phyloP scores from a whole-genome alignment of 2,888 invertebrate genomes.

The Polydesmus complanatus region DNA sequence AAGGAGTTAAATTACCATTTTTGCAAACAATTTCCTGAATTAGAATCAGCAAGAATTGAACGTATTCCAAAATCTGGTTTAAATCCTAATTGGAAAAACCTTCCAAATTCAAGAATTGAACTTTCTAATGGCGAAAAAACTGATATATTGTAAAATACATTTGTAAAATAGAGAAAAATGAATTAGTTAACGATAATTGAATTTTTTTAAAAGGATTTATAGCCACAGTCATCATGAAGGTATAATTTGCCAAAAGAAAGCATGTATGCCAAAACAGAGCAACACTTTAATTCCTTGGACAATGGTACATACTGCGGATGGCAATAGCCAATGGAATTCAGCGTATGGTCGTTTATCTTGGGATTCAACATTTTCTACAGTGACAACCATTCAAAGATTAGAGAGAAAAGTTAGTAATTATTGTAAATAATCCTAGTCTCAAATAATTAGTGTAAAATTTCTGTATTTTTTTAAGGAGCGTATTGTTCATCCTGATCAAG shows the following conservation, averaged over 20 bases:
- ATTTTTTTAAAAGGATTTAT: conserved; percentile 31
- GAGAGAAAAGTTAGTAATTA: too few relatives aligned
- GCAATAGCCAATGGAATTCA: conserved; percentile 76
- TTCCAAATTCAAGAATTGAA: conserved; percentile 58
- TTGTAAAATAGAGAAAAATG: too few relatives aligned
- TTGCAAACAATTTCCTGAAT: conserved; percentile 67
- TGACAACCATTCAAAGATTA: conserved; percentile 68
- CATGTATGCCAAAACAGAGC: conserved; percentile 63
- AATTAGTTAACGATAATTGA: too few relatives aligned
- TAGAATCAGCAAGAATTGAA: conserved; percentile 61
- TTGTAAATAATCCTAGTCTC: too few relatives aligned
- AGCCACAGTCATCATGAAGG: too few relatives aligned
- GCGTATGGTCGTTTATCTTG: conserved; percentile 65
- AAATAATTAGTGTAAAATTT: background rate
- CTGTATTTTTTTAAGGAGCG: conserved; percentile 39
- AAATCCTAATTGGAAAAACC: conserved; percentile 72
- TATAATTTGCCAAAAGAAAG: conserved; percentile 43
- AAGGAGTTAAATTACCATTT: too few relatives aligned
- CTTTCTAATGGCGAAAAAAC: conserved; percentile 54
- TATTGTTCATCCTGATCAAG: conserved; percentile 64
- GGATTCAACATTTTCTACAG: conserved; percentile 74
- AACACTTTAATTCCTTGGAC: conserved; percentile 81
- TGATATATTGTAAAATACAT: conserved; percentile 43
- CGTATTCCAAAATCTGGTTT: conserved; percentile 56
- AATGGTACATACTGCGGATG: conserved; percentile 68